A percentile compares a stretch with the other conserved stretches of the same genome.
Evolutionary conservation across 2,113 vertebrate species (phyloP).

Genomic region (Parus major): DNA sequence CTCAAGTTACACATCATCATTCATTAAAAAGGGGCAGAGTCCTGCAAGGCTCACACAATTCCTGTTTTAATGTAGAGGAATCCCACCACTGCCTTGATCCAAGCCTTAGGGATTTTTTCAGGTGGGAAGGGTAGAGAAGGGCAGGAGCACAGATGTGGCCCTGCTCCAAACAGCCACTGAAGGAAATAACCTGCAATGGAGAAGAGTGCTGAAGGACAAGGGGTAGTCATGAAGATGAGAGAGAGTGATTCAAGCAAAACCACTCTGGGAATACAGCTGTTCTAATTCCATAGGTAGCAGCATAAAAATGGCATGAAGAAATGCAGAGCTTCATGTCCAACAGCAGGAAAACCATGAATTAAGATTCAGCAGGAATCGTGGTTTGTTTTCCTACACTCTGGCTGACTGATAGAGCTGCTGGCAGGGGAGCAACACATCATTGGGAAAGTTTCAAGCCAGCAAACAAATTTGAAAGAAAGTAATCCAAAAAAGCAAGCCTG

Average conservation of each 20-base stretch:
- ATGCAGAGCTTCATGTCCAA: not conserved
- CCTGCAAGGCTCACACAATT: not conserved
- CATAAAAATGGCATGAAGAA: not conserved
- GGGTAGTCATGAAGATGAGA: not conserved
- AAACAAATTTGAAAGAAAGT: not conserved
- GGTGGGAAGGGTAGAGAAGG: not conserved
- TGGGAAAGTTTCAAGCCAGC: not conserved
- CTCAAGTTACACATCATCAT: not conserved
- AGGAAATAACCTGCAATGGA: not conserved
- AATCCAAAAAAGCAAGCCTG: not conserved
- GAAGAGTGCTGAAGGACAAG: not conserved
- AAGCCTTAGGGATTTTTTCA: not conserved
- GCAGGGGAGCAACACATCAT: not conserved
- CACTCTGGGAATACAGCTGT: not conserved
- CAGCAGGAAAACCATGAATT: not conserved
- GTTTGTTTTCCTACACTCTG: not conserved
- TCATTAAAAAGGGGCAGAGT: not conserved
- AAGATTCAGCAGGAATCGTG: not conserved
- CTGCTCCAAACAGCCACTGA: rapidly evolving
- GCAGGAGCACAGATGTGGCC: not conserved
- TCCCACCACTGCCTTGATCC: not conserved
- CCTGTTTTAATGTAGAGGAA: not conserved
- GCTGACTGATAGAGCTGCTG: not conserved
- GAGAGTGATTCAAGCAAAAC: not conserved
- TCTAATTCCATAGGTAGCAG: not conserved